Base-by-base conservation (phyloP, 2,797 vertebrate genomes). In the Gymnothorax javanicus region DNA sequence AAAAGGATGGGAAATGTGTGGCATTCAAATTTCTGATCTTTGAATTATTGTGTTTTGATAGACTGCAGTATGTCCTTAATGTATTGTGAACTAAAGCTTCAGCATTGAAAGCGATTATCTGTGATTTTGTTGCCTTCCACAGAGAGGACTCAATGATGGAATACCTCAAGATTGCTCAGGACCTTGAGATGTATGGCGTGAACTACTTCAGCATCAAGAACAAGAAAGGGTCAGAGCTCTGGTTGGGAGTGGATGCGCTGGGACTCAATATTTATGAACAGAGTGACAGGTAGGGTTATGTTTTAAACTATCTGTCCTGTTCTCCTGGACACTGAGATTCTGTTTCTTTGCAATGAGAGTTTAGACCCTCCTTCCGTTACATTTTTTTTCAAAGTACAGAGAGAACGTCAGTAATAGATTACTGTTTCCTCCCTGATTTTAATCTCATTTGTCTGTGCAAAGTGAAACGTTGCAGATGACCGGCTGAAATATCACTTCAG, bases 181-280 rank as follows among this genome's bases (percentile, higher is more conserved):
- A 99, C 91, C 94, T 99, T 90, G 98, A 99, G 93, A 99, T 99
- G 98, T 99, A 99, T 0, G 98, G 98, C 17, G 97, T 99, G 82
- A 99, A 99, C 93, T 99, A 99, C 92, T 99, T 99, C 92, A 98
- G 83, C 92, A 99, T 99, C 94, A 99, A 99, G 93, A 99, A 99
- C 93, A 99, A 99, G 93, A 99, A 99, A 92, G 98, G 97, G 50
- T 98, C 98, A 0, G 98, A 99, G 91, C 95, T 99, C 84, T 98
- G 98, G 98, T 93, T 99, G 87, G 98, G 98, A 3, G 98, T 99
- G 43, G 98, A 99, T 86, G 97, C 98, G 20, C 95, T 99, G 87
- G 98, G 98, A 83, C 97, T 99, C 75, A 99, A 99, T 90, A 99
- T 99, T 91, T 99, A 99, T 83, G 97, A 99, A 91, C 98, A 98